Conservation (phyloP, 2,113 vertebrate species). For the Scomber scombrus region DNA sequence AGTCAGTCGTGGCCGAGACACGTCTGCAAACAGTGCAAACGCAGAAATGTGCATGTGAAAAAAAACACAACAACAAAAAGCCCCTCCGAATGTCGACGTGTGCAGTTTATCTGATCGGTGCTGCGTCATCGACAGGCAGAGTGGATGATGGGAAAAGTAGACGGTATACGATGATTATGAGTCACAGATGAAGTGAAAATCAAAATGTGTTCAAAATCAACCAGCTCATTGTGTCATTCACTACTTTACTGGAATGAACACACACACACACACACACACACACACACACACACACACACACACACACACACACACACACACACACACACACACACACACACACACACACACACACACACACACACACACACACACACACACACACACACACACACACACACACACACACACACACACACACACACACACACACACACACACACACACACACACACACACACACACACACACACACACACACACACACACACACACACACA, state of each 20-base stretch:
- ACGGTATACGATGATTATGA: background rate
- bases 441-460: too few species aligned
- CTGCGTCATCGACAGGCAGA: constrained; percentile 9
- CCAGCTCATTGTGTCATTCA: background rate
- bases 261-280: background rate
- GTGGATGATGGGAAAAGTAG: constrained; percentile 29
- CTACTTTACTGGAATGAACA: background rate
- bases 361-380: too few species aligned
- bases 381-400: too few species aligned
- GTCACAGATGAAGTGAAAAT: constrained; percentile 39
- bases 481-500: background rate
- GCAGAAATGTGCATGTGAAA: background rate
- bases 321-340: too few species aligned
- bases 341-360: too few species aligned
- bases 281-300: too few species aligned
- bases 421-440: too few species aligned
- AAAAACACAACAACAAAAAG: constrained; percentile 20
- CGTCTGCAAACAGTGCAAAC: constrained; percentile 9
- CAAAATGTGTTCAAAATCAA: background rate
- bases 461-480: too few species aligned
- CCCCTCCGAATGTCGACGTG: constrained; percentile 13
- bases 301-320: too few species aligned
- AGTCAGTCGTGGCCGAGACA: constrained; percentile 8
- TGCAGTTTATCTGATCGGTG: background rate
- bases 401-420: too few species aligned